Conservation (phyloP, 2,113 vertebrate genomes). For the Zosterops japonicus region DNA sequence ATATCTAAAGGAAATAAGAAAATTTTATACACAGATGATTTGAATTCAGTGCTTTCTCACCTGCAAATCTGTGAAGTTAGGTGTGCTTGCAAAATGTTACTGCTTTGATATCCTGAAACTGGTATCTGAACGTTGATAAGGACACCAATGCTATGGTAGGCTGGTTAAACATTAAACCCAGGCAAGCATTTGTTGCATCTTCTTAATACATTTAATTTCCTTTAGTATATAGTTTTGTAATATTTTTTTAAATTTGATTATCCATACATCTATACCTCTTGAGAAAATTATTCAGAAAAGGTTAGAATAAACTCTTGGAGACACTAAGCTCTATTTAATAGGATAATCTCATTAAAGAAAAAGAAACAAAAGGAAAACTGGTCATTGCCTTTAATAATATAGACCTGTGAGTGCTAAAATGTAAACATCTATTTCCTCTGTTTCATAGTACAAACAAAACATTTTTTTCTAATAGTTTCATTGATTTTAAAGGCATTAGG, state of each 20-base stretch:
- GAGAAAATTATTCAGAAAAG: neutral
- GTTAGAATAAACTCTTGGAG: neutral
- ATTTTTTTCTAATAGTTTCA: neutral
- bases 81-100: neutral
- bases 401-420: neutral
- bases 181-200: neutral
- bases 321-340: neutral
- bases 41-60: neutral
- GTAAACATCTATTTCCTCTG: neutral
- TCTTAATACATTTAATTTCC: neutral
- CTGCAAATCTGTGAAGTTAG: neutral
- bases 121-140: neutral
- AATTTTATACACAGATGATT: neutral
- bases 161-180: neutral
- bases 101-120: neutral
- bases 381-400: neutral
- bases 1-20: neutral
- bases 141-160: neutral
- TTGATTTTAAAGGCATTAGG: neutral
- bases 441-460: neutral
- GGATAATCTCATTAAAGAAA: neutral
- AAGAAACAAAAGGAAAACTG: neutral
- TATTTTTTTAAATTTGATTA: neutral
- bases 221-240: neutral
- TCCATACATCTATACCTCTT: neutral